phyloP scores from a whole-genome alignment of 2,797 vertebrate genomes.

The Adelosebastes latens region DNA sequence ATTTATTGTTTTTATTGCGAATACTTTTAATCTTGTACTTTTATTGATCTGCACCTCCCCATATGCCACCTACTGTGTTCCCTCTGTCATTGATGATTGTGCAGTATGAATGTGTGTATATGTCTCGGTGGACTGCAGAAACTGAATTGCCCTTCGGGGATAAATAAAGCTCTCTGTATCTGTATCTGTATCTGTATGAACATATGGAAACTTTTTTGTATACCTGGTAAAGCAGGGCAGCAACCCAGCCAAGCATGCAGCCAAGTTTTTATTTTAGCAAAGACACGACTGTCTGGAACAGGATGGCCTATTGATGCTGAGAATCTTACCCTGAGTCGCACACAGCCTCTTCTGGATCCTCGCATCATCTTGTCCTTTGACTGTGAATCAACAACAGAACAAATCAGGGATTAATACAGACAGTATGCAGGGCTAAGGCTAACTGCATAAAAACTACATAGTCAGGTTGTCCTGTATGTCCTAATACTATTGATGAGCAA shows the following conservation, averaged over 20 bases:
- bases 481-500: not conserved
- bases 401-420: not conserved
- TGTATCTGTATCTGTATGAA: no score
- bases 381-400: conserved; percentile 83
- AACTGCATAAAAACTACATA: not conserved
- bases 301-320: not conserved
- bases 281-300: not conserved
- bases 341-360: conserved; percentile 97
- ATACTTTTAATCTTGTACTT: no score
- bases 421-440: not conserved
- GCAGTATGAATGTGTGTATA: no score
- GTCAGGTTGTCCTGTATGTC: not conserved
- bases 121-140: no score
- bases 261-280: not conserved
- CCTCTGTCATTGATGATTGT: no score
- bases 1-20: no score
- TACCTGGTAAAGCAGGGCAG: not conserved
- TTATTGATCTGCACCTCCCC: no score
- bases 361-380: conserved; percentile 99
- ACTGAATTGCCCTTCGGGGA: no score
- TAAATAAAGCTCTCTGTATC: no score
- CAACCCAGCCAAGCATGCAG: not conserved
- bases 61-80: no score
- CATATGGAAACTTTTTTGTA: not conserved
- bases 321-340: conserved; percentile 93